Evolutionary conservation across 2,797 vertebrate genomes (phyloP), one percentile per base, ranked within the genome.

Genomic region (Rhodeus uyekii): DNA sequence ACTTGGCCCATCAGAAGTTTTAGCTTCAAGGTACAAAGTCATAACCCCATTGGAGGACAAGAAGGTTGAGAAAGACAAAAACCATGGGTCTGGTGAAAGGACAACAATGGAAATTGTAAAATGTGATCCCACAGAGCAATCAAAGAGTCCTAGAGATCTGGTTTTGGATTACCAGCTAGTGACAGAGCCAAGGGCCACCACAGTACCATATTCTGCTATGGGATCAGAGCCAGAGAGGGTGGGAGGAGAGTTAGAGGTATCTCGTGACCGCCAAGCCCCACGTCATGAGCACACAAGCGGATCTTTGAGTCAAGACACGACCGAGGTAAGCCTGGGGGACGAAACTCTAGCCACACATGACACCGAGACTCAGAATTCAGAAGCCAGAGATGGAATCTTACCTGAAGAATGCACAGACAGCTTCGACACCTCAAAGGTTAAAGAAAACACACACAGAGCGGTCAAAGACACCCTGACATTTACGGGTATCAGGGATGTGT

Each of bases 401-500:
- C 88, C 80, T 79, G 87, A 89, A 90, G 90, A 89, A 79, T 76
- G 79, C 86, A 88, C 46, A 85, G 84, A 84, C 77, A 82, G 88
- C 88, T 85, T 82, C 72, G 85, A 89, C 90, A 91, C 88, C 90
- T 90, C 82, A 78, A 89, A 92, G 90, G 91, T 90, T 88, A 90
- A 87, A 88, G 90, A 87, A 77, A 91, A 78, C 5, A 75, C 72
- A 78, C 85, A 92, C 87, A 89, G 89, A 88, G 72, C 63, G 3
- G 83, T n/a, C 60, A 83, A 85, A 87, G 90, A 92, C 89, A 90
- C 42, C 36, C 86, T 94, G 93, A 92, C 92, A 94, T 94, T 94
- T 93, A 89, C 75, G 76, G 88, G 90, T 89, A 91, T 82, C 68
- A 75, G 32, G 22, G 77, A 84, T 2, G 9, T 65, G 71, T n/a